Evolutionary conservation across 2,888 invertebrate genomes (phyloP).

Genomic region (Leptopilina syphax): DNA sequence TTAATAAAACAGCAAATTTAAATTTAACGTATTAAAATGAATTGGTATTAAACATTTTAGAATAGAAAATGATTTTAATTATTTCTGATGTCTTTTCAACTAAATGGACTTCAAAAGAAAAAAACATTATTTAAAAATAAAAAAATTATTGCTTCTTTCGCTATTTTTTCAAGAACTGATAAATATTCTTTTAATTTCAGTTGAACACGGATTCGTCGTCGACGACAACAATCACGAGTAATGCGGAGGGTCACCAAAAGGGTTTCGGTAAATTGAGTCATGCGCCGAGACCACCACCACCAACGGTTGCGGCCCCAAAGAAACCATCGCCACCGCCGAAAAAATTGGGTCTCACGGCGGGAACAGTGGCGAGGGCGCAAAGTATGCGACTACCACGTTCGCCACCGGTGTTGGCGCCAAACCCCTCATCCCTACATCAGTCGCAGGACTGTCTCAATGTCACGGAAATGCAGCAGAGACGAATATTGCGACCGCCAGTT

Average conservation of each 20-base stretch:
- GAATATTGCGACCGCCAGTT: slow-evolving; percentile 79
- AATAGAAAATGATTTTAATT: too few relatives aligned
- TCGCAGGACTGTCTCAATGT: slow-evolving; percentile 78
- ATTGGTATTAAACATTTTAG: too few relatives aligned
- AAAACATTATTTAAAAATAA: too few relatives aligned
- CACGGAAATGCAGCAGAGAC: slow-evolving; percentile 73
- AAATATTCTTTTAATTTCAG: slow-evolving; percentile 10
- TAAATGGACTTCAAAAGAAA: too few relatives aligned
- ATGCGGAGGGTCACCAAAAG: slow-evolving; percentile 62
- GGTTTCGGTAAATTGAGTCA: slow-evolving; percentile 86
- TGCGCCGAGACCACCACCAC: slow-evolving; percentile 89
- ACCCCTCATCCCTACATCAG: slow-evolving; percentile 78
- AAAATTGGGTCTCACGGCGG: slow-evolving; percentile 78
- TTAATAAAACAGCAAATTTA: too few relatives aligned
- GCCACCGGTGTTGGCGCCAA: slow-evolving; percentile 79
- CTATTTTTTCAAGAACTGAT: too few relatives aligned
- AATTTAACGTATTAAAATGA: too few relatives aligned
- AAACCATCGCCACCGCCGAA: slow-evolving; percentile 84
- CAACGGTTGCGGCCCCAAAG: slow-evolving; percentile 70
- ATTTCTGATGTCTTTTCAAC: too few relatives aligned
- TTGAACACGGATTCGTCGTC: slow-evolving; percentile 43
- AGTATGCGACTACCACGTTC: slow-evolving; percentile 91
- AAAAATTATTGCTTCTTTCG: too few relatives aligned
- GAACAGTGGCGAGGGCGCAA: slow-evolving; percentile 84
- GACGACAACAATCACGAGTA: slow-evolving; percentile 56